These are phyloP conservation scores for Atlantisia rogersi DNA, from an alignment of 2,113 vertebrate genomes.

Conservation along the genomic window DNA sequence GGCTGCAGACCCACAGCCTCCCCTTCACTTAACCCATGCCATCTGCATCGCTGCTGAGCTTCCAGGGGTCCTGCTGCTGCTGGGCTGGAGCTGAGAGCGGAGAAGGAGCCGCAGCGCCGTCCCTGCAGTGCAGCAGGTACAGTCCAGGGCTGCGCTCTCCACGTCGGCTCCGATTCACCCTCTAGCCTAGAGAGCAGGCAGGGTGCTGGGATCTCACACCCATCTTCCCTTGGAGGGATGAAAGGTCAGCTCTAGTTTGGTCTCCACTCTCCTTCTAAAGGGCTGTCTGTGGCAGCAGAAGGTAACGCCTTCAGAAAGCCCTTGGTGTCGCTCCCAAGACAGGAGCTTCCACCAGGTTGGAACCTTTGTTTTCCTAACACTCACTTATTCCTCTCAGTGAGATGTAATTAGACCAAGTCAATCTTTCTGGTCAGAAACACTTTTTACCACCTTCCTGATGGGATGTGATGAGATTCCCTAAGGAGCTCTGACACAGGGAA, in stretches of 20 bases:
- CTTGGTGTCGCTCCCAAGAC: background rate
- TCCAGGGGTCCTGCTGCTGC: background rate
- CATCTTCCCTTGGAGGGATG: background rate
- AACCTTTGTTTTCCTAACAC: background rate
- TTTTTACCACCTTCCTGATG: background rate
- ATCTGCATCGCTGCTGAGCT: background rate
- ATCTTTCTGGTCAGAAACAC: background rate
- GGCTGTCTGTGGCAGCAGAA: background rate
- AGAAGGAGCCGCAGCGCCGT: background rate
- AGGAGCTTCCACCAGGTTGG: background rate
- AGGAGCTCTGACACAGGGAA: accelerated
- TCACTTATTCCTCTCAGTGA: background rate
- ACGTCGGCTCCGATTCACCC: background rate
- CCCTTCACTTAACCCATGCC: accelerated
- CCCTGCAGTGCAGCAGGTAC: background rate
- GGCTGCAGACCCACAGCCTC: background rate
- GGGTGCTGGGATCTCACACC: background rate
- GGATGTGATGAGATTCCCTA: background rate
- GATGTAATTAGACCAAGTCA: background rate
- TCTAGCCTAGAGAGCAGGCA: background rate
- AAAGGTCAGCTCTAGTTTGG: background rate
- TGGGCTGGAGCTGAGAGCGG: background rate
- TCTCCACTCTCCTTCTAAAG: background rate
- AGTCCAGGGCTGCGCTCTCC: background rate
- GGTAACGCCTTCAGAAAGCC: background rate